A percentile compares a stretch with the other conserved stretches of the same genome.
Evolutionary conservation across 92 coral and sea anemone genomes (phyloP).

Genomic region (Epizoanthus stellaris): DNA sequence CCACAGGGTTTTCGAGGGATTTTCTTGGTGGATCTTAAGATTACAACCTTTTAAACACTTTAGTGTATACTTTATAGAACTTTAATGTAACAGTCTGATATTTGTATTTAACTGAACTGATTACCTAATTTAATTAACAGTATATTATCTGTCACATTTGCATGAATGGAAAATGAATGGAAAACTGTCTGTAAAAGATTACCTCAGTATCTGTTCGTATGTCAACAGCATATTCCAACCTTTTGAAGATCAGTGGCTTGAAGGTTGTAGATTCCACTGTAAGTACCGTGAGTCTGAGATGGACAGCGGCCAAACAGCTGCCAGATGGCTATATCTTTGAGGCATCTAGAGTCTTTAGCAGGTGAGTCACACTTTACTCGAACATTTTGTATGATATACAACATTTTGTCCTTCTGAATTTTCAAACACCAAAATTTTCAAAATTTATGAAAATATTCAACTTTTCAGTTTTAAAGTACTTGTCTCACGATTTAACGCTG

Average conservation of each 20-base stretch:
- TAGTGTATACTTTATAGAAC: no score
- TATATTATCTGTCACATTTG: neutral
- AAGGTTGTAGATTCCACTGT: neutral
- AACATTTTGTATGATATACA: neutral
- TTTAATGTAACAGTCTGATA: no score
- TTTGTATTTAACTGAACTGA: no score
- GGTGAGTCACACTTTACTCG: neutral
- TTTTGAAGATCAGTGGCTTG: neutral
- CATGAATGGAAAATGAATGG: neutral
- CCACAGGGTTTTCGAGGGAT: no score
- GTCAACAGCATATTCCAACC: neutral
- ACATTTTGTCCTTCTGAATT: neutral
- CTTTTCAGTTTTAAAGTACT: no score
- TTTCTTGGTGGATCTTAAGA: no score
- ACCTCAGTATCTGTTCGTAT: neutral
- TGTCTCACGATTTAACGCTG: no score
- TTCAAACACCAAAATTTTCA: no score
- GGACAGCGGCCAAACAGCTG: neutral
- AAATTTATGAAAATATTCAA: no score
- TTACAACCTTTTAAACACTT: no score
- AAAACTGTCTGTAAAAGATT: neutral
- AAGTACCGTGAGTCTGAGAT: slow-evolving; percentile 2
- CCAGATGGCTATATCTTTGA: slow-evolving; percentile 4
- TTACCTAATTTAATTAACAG: no score
- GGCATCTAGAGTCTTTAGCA: neutral